Percentiles rank a stretch among this genome's conserved stretches.
These are phyloP conservation scores for Phlogophora meticulosa DNA, from an alignment of 2,888 invertebrate genomes.

Conservation along the genomic window DNA sequence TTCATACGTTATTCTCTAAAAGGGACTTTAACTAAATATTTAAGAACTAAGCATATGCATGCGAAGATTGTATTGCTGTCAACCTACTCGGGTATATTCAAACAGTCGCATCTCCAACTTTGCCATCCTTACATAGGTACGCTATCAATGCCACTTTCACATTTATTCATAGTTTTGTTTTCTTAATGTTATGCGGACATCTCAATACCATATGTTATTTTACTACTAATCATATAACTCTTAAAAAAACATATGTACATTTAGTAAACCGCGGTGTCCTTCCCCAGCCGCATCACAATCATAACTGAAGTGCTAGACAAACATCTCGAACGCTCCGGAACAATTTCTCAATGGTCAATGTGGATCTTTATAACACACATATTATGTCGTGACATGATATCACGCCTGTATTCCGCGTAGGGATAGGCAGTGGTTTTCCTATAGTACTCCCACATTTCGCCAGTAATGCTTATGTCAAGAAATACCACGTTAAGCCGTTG, in stretches of 20 bases:
- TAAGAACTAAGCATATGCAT: background rate
- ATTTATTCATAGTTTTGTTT: conserved; percentile 2
- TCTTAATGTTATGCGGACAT: background rate
- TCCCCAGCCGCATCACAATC: background rate
- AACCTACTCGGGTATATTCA: too few relatives aligned
- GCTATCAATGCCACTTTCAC: too few relatives aligned
- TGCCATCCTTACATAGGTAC: too few relatives aligned
- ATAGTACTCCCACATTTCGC: too few relatives aligned
- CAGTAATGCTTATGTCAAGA: too few relatives aligned
- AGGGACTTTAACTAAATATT: background rate
- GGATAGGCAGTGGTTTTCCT: too few relatives aligned
- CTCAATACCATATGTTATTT: background rate
- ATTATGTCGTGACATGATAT: too few relatives aligned
- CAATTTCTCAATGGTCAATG: conserved; percentile 13
- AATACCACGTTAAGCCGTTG: too few relatives aligned
- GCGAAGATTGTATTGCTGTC: too few relatives aligned
- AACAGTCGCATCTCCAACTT: too few relatives aligned
- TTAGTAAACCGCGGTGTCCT: background rate
- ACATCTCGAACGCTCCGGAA: conserved; percentile 8
- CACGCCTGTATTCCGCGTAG: too few relatives aligned
- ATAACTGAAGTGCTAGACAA: background rate
- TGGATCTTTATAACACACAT: too few relatives aligned
- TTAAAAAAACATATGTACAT: background rate
- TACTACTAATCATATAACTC: background rate
- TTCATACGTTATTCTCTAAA: conserved; percentile 22